phyloP scores from a whole-genome alignment of 2,113 vertebrate species.

The Gadus chalcogrammus region DNA sequence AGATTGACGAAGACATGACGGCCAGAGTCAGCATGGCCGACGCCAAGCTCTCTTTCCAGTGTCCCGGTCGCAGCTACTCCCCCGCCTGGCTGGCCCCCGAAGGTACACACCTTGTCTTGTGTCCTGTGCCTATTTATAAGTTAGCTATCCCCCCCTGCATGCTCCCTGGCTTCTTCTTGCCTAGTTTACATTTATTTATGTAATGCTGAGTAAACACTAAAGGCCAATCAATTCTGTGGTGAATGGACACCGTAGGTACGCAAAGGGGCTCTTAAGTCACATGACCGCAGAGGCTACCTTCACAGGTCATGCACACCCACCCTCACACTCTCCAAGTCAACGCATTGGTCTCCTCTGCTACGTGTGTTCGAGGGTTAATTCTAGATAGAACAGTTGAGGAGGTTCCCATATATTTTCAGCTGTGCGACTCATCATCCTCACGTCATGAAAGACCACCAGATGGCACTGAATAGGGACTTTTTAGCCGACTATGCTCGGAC shows the following conservation, averaged over 20 bases:
- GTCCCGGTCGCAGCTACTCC: slow-evolving; percentile 92
- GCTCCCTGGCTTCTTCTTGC: no score
- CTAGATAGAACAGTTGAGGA: no score
- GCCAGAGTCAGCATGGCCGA: slow-evolving; percentile 97
- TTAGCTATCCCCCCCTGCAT: not conserved
- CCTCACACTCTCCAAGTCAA: no score
- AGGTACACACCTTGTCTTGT: slow-evolving; percentile 68
- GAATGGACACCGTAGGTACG: no score
- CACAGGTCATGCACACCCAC: not conserved
- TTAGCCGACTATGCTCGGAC: not conserved
- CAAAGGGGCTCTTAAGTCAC: not conserved
- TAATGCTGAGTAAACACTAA: no score
- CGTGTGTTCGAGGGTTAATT: no score
- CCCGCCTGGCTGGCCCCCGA: slow-evolving; percentile 98
- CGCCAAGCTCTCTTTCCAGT: slow-evolving; percentile 97
- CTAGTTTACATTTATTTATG: no score
- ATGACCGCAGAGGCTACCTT: not conserved
- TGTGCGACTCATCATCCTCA: no score
- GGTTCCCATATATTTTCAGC: no score
- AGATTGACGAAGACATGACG: slow-evolving; percentile 98
- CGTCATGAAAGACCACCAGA: no score
- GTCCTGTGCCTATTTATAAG: not conserved
- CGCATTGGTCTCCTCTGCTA: no score
- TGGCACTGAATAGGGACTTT: not conserved
- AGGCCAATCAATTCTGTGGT: no score